Percentiles rank a stretch among this genome's conserved stretches.
These are phyloP conservation scores for Vulpes lagopus DNA, from an alignment of 2,113 vertebrate species.

Conservation along the genomic window DNA sequence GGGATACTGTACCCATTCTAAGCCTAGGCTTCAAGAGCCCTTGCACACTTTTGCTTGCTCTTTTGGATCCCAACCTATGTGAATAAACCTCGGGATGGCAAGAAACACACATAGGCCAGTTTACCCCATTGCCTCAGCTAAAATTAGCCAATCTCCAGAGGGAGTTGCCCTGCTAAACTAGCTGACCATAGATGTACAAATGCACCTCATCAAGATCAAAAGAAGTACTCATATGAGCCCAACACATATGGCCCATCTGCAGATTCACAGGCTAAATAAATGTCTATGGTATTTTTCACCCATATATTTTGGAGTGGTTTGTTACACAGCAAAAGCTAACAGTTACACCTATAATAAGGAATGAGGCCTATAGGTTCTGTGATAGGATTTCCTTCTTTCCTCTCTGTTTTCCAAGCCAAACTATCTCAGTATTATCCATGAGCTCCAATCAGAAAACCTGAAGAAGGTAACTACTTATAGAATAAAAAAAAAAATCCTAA, in stretches of 20 bases:
- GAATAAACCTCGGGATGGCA: background rate
- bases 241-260: background rate
- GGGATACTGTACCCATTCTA: background rate
- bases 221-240: background rate
- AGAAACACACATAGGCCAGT: background rate
- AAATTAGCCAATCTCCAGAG: background rate
- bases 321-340: background rate
- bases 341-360: background rate
- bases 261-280: background rate
- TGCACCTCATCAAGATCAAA: background rate
- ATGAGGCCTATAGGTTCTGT: background rate
- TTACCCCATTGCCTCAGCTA: background rate
- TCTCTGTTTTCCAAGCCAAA: background rate
- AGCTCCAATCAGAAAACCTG: background rate
- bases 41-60: background rate
- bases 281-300: background rate
- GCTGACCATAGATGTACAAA: background rate
- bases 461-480: background rate
- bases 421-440: background rate
- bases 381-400: background rate
- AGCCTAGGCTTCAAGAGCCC: background rate
- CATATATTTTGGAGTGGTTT: background rate
- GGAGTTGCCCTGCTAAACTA: background rate
- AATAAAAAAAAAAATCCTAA: background rate
- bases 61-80: background rate